A percentile compares a stretch with the other conserved stretches of the same genome.
phyloP scores from a whole-genome alignment of 2,113 vertebrate species.

The Toxotes jaculatrix region DNA sequence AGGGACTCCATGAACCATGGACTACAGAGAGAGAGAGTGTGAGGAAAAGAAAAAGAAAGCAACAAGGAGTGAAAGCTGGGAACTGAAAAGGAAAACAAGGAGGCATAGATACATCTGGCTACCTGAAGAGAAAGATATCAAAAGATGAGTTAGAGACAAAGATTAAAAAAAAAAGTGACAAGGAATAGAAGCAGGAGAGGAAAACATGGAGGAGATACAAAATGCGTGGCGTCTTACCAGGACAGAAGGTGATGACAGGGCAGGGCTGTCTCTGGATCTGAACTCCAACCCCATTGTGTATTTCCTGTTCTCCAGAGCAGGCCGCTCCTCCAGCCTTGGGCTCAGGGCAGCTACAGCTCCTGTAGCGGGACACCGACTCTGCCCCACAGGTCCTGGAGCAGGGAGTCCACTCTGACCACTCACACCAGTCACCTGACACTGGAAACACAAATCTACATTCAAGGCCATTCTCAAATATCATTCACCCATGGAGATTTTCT shows the following conservation, averaged over 20 bases:
- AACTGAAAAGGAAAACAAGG: not conserved
- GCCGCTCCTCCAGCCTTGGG: slow-evolving; percentile 77
- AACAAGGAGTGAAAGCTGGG: not conserved
- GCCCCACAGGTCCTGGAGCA: slow-evolving; percentile 89
- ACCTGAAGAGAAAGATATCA: no score
- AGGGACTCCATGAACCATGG: slow-evolving; percentile 87
- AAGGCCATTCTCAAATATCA: not conserved
- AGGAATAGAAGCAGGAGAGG: not conserved
- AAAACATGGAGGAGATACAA: not conserved
- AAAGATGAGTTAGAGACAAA: rapidly evolving
- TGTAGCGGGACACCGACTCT: slow-evolving; percentile 85
- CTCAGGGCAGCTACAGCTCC: slow-evolving; percentile 88
- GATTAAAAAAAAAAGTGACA: not conserved
- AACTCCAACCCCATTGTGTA: slow-evolving; percentile 75
- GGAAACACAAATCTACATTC: not conserved
- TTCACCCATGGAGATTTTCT: not conserved
- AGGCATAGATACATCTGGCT: not conserved
- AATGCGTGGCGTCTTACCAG: slow-evolving; percentile 77
- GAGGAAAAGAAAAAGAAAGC: not conserved
- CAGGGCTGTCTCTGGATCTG: slow-evolving; percentile 87
- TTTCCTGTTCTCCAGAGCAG: slow-evolving; percentile 82
- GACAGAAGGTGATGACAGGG: slow-evolving; percentile 83
- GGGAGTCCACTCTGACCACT: slow-evolving; percentile 88
- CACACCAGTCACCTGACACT: slow-evolving; percentile 90
- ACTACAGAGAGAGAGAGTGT: slow-evolving; percentile 71